Base-by-base conservation (phyloP, 1,140 invertebrate genomes). In the Leptopilina boulardi region DNA sequence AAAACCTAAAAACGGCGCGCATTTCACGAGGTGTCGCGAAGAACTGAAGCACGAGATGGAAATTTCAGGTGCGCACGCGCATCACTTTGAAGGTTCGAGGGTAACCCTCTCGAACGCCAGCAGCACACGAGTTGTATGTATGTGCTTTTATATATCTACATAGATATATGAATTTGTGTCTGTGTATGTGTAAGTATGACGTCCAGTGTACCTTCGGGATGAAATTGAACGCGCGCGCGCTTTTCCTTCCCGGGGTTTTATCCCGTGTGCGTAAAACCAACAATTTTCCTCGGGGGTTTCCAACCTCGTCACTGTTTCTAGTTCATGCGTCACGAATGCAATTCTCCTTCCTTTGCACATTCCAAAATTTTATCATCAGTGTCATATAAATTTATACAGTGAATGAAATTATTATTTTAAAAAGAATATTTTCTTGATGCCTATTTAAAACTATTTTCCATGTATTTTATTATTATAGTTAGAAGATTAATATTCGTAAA, bases 1-100 rank as follows among this genome's bases (percentile, higher is more conserved):
- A 73, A 77, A 76, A 76, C 74, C 82, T 76, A 72, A 82, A 84
- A 79, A 75, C 82, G 73, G 81, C 83, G 81, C 84, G 83, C 83
- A 77, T 88, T 87, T 88, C 80, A 85, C 87, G 85, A 81, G 84
- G 87, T 84, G 79, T 84, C 87, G 84, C 83, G 82, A 79, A 80
- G 85, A 86, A 88, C 87, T 87, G 85, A 87, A 82, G 79, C 74
- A 80, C 75, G 76, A 80, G 75, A 71, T 83, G 78, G 77, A 74
- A 75, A 84, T 84, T 78, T 80, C 79, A 34, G 73, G 77, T 82
- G 80, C 80, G 82, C 83, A 83, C 75, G 85, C 85, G 83, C 81
- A 83, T 78, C 75, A 70, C 15, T 51, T 71, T 73, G 30, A 56
- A 2, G 13, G 41, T 51, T 73, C 47, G 54, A 74, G 74, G 34